Base-by-base conservation (phyloP, 2,888 invertebrate genomes). In the Drepana falcataria region DNA sequence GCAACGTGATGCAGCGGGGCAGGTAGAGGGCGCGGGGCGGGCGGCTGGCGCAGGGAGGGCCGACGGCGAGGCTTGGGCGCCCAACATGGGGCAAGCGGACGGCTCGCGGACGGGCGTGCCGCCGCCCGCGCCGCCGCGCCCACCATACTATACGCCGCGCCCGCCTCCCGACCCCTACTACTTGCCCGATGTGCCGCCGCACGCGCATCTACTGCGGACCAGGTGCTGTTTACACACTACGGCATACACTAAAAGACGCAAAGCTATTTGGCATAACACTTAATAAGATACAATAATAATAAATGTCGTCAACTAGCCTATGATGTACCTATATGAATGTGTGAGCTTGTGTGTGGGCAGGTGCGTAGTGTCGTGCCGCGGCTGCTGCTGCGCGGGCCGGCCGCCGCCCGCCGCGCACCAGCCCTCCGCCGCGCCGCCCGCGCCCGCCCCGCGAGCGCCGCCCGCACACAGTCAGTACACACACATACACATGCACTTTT, bases 311-410 rank as follows among this genome's bases (percentile, higher is more conserved):
- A 21, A 21, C 21, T 21, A 21, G 21, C 21, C 47, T 47, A 47
- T 7, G 21, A 47, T 7, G 37, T n/a, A 9, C 35, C 35, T 35
- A 9, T n/a, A 35, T 48, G 2, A 34, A 9, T 35, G 2, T 5
- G 5, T 44, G 49, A 40, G 49, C 6, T 6, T 51, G 40, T 40
- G 49, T 48, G 48, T 53, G 47, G 54, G 73, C 52, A 69, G 68
- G 2, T 81, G 84, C 66, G 66, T 72, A 73, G 58, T 73, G 54
- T 69, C 78, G 52, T 82, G 86, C 63, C 83, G 85, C 59, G 79
- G 83, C 41, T 86, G 87, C 63, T 83, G 84, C 70, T 85, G 83
- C 70, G 71, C 64, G 60, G 55, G 58, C 58, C 65, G 58, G 61
- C 49, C 48, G 47, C 41, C 51, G 49, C 56, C 47, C 56, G 48